phyloP scores from a whole-genome alignment of 64 coral and sea anemone genomes.

The Montipora efflorescens region DNA sequence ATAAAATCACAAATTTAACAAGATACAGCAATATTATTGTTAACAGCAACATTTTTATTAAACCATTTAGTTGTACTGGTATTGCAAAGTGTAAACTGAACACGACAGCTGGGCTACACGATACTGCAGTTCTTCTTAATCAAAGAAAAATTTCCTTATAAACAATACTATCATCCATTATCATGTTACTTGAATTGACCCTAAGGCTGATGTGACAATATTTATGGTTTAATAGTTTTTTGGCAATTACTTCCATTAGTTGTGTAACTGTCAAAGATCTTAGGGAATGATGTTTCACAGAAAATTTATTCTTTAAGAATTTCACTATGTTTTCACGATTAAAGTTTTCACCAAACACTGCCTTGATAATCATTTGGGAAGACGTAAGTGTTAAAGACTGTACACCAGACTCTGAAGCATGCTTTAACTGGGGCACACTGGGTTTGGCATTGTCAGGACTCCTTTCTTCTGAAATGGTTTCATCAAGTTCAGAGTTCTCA shows the following conservation, averaged over 20 bases:
- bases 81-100: slow-evolving; percentile 14
- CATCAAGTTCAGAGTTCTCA: slow-evolving; percentile 27
- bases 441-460: slow-evolving; percentile 30
- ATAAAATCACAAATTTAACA: neutral
- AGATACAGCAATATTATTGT: slow-evolving; percentile 13
- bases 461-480: slow-evolving; percentile 7
- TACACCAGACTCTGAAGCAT: neutral
- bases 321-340: slow-evolving; percentile 16
- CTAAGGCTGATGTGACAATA: slow-evolving; percentile 29
- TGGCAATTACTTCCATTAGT: slow-evolving; percentile 41
- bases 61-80: slow-evolving; percentile 14
- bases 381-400: slow-evolving; percentile 16
- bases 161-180: slow-evolving; percentile 25
- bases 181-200: slow-evolving; percentile 27
- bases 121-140: slow-evolving; percentile 21
- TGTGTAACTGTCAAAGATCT: slow-evolving; percentile 27
- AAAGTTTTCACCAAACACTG: slow-evolving; percentile 39
- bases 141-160: neutral
- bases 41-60: slow-evolving; percentile 34
- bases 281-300: neutral
- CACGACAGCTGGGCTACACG: slow-evolving; percentile 7
- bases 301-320: slow-evolving; percentile 38
- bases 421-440: neutral
- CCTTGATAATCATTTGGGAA: slow-evolving; percentile 36
- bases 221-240: slow-evolving; percentile 18